phyloP scores from a whole-genome alignment of 2,113 vertebrate species.

The Apaloderma vittatum region DNA sequence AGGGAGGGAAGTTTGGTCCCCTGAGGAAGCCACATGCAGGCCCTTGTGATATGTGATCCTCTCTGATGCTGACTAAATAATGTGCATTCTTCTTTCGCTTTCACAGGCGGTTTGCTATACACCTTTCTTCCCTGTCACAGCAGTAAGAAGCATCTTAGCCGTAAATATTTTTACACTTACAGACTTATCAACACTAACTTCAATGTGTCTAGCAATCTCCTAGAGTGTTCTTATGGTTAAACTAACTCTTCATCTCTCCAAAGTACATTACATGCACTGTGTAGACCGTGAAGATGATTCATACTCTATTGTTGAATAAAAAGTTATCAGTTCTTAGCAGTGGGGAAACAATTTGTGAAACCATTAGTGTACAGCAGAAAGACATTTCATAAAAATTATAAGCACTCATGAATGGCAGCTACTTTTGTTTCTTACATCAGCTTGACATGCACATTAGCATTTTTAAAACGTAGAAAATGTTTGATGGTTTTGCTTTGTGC shows the following conservation, averaged over 20 bases:
- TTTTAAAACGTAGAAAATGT: neutral
- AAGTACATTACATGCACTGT: neutral
- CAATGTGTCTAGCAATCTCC: neutral
- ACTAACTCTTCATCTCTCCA: neutral
- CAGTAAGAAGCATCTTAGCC: neutral
- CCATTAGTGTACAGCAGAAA: neutral
- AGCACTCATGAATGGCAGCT: neutral
- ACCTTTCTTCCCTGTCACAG: neutral
- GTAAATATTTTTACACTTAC: neutral
- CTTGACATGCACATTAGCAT: neutral
- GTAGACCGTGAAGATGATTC: neutral
- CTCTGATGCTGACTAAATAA: neutral
- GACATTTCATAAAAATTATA: constrained; percentile 1
- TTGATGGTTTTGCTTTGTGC: neutral
- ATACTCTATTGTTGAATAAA: constrained; percentile 7
- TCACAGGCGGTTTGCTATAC: neutral
- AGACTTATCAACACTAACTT: neutral
- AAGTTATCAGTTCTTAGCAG: neutral
- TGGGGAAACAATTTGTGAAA: constrained; percentile 39
- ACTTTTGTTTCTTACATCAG: neutral
- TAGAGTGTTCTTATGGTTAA: neutral
- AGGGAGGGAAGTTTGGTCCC: neutral
- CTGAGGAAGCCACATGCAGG: neutral
- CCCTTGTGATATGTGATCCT: neutral
- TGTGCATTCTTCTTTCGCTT: neutral